These are phyloP conservation scores for Limnodromus scolopaceus DNA, from an alignment of 2,797 vertebrate species.

Conservation along the genomic window DNA sequence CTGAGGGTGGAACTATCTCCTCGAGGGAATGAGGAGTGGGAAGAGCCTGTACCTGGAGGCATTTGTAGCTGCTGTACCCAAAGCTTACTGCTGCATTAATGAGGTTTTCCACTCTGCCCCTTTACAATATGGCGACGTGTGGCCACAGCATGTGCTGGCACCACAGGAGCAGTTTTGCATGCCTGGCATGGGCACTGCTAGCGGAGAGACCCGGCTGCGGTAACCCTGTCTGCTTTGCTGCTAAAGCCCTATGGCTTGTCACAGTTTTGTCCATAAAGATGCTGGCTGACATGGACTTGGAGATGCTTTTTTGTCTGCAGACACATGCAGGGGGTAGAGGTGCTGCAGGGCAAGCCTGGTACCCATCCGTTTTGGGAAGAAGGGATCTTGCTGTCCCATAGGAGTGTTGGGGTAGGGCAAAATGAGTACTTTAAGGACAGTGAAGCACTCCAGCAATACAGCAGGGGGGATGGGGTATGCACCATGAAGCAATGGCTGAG, in stretches of 20 bases:
- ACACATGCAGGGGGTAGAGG: background rate
- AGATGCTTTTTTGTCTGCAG: background rate
- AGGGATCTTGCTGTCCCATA: background rate
- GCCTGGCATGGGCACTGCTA: background rate
- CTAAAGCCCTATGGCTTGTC: background rate
- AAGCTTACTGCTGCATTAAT: background rate
- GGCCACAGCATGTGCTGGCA: background rate
- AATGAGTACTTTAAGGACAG: background rate
- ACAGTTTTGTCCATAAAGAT: background rate
- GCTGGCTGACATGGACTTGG: background rate
- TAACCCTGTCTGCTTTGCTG: background rate
- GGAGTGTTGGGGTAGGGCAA: background rate
- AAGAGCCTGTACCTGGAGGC: background rate
- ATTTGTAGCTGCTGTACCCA: background rate
- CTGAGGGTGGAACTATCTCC: background rate
- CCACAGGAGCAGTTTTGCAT: background rate
- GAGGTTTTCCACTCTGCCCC: background rate
- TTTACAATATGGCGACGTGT: background rate
- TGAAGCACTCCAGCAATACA: background rate
- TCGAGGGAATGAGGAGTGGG: background rate
- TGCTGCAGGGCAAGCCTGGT: background rate
- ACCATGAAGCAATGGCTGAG: background rate
- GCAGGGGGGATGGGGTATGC: background rate
- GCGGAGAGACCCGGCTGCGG: background rate
- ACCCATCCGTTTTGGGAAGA: background rate